Evolutionary conservation across 2,797 vertebrate genomes (phyloP).

Genomic region (Crypturellus tataupa): DNA sequence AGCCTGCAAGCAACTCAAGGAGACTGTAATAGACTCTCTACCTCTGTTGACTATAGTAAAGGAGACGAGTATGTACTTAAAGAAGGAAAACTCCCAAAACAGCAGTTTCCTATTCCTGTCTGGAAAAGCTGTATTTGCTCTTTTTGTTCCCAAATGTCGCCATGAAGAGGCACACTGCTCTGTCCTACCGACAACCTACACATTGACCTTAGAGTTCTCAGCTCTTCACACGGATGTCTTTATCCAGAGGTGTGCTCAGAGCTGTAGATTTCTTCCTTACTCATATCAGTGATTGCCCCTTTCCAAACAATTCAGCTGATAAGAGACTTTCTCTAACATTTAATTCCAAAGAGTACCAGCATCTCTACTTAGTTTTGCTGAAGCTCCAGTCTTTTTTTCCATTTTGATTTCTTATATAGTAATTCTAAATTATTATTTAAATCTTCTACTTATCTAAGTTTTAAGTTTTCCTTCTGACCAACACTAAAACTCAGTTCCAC

Average conservation of each 20-base stretch:
- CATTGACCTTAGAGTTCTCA: not conserved
- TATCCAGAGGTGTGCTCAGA: accelerated
- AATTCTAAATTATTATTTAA: not conserved
- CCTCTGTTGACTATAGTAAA: not conserved
- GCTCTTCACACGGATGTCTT: not conserved
- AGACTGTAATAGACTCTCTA: not conserved
- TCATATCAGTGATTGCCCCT: not conserved
- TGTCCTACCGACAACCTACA: not conserved
- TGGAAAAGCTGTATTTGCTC: not conserved
- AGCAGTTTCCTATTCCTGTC: not conserved
- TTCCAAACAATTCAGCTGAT: not conserved
- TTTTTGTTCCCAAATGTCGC: not conserved
- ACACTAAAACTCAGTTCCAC: constrained; percentile 38
- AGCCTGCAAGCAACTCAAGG: not conserved
- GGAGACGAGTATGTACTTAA: not conserved
- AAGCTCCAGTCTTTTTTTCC: not conserved
- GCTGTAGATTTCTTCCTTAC: not conserved
- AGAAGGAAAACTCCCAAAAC: not conserved
- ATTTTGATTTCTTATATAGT: not conserved
- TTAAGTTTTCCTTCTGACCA: constrained; percentile 29
- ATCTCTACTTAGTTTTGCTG: not conserved
- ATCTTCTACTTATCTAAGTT: constrained; percentile 20
- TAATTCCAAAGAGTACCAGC: not conserved
- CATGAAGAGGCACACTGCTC: not conserved
- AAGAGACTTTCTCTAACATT: not conserved